Percentiles rank a stretch among this genome's conserved stretches.
These are phyloP conservation scores for Yponomeuta malinellus DNA, from an alignment of 2,888 invertebrate species.

Conservation along the genomic window DNA sequence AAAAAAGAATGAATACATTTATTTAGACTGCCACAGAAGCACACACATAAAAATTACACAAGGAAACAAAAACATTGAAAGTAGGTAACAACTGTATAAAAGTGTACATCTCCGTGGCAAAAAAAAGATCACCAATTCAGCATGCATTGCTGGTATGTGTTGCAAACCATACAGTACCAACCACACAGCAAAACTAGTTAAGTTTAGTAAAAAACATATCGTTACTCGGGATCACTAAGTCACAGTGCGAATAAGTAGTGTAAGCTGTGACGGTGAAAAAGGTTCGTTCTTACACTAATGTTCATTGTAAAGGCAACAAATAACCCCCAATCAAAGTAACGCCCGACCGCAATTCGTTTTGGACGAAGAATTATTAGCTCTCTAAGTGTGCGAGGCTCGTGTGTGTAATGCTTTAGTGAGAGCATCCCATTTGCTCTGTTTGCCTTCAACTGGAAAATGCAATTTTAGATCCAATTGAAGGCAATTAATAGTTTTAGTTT, in stretches of 20 bases:
- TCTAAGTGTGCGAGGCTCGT: conserved; percentile 33
- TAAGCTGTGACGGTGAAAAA: conserved; percentile 35
- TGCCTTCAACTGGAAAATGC: neutral
- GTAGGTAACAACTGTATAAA: neutral
- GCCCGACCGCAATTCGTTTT: conserved; percentile 68
- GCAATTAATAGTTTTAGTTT: neutral
- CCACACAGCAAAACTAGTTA: too few relatives aligned
- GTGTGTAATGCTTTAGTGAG: conserved; percentile 9
- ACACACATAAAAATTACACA: neutral
- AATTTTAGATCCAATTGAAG: neutral
- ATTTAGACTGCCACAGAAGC: neutral
- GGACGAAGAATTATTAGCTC: conserved; percentile 62
- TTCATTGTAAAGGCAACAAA: conserved; percentile 72
- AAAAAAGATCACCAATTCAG: too few relatives aligned
- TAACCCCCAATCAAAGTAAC: conserved; percentile 70
- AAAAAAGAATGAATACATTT: neutral
- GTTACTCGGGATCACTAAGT: neutral
- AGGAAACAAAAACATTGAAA: neutral
- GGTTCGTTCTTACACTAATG: conserved; percentile 51
- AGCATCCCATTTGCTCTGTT: conserved; percentile 3
- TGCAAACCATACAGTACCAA: too few relatives aligned
- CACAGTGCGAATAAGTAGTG: neutral
- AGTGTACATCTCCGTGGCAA: too few relatives aligned
- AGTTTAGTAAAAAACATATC: neutral
- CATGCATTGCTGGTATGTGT: too few relatives aligned